These are phyloP conservation scores for Iselma pallidipennis DNA, from an alignment of 2,888 invertebrate genomes.

Conservation along the genomic window DNA sequence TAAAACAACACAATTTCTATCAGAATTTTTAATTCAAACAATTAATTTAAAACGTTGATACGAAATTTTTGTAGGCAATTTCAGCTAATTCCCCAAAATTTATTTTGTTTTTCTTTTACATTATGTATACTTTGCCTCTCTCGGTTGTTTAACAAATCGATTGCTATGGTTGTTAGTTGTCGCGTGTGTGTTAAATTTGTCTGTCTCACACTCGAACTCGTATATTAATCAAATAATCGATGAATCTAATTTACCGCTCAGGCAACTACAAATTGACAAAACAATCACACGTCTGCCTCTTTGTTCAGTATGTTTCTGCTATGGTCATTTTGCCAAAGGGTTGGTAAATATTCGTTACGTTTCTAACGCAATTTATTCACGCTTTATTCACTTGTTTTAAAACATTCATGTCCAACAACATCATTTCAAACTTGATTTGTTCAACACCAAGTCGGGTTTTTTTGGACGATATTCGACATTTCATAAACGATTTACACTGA, in stretches of 20 bases:
- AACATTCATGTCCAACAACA: conserved; percentile 25
- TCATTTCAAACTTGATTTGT: conserved; percentile 22
- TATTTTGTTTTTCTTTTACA: no score
- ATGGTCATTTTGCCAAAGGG: conserved; percentile 48
- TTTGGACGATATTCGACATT: no score
- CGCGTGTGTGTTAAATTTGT: conserved; percentile 39
- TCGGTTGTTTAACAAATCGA: no score
- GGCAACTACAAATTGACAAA: conserved; percentile 53
- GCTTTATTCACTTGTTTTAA: conserved; percentile 36
- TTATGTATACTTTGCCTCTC: no score
- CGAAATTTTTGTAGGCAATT: no score
- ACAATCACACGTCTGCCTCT: conserved; percentile 50
- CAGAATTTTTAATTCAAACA: no score
- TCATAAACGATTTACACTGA: no score
- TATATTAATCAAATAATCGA: conserved; percentile 53
- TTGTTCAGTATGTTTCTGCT: conserved; percentile 39
- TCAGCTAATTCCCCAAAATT: no score
- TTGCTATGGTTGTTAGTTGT: no score
- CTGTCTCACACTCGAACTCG: conserved; percentile 31
- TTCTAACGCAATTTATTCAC: conserved; percentile 45
- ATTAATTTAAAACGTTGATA: no score
- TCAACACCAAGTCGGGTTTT: neutral
- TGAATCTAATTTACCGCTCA: conserved; percentile 53
- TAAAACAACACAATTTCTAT: no score
- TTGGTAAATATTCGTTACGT: conserved; percentile 50